phyloP scores from a whole-genome alignment of 2,888 invertebrate species.

The Petrolisthes manimaculis region DNA sequence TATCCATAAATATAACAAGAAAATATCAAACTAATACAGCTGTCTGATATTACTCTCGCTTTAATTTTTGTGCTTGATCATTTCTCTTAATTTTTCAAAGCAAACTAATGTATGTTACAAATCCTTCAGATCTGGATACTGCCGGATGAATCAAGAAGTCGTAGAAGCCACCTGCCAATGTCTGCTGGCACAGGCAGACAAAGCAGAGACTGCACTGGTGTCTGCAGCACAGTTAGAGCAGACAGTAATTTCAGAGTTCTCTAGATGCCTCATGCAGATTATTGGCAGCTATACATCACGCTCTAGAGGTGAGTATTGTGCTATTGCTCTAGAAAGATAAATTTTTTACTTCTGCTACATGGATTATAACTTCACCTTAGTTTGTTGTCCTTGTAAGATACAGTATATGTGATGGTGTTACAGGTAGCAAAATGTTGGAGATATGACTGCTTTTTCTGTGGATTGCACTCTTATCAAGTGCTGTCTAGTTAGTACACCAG shows the following conservation, averaged over 20 bases:
- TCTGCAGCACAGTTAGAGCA: slow-evolving; percentile 78
- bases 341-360: too few relatives aligned
- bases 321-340: neutral
- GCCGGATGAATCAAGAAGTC: slow-evolving; percentile 86
- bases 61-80: neutral
- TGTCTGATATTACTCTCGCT: neutral
- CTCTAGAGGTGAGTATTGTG: slow-evolving; percentile 42
- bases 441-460: too few relatives aligned
- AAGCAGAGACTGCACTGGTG: slow-evolving; percentile 78
- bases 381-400: too few relatives aligned
- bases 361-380: too few relatives aligned
- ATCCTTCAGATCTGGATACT: slow-evolving; percentile 53
- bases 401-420: too few relatives aligned
- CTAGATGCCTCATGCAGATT: slow-evolving; percentile 92
- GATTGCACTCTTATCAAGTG: too few relatives aligned
- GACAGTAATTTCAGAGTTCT: slow-evolving; percentile 92
- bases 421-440: too few relatives aligned
- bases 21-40: neutral
- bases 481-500: too few relatives aligned
- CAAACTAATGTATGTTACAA: neutral
- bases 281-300: slow-evolving; percentile 74
- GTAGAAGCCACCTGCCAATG: slow-evolving; percentile 97
- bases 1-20: neutral
- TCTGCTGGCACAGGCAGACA: slow-evolving; percentile 91
- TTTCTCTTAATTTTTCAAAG: neutral